Evolutionary conservation across 2,113 vertebrate genomes (phyloP), one percentile per base, ranked within the genome.

Genomic region (Athene noctua): DNA sequence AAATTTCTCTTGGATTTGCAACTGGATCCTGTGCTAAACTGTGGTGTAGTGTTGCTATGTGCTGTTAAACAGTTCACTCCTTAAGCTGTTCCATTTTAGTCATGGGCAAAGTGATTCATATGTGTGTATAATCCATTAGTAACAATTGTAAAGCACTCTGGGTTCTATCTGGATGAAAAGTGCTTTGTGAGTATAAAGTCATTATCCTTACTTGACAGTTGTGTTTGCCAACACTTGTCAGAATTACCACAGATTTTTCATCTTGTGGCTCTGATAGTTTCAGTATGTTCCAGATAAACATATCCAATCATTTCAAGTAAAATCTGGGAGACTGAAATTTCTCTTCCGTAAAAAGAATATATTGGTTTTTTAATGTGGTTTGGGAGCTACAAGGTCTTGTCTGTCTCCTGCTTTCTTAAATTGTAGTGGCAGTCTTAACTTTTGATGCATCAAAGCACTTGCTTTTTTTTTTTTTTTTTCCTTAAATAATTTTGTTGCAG

Each of bases 51-150:
- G 82, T 94, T 87, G 84, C 91, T 92, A 46, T 77, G 81, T 65
- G 75, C 90, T 94, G 90, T 91, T 96, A 80, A 91, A 73, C 57
- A 58, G 63, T 67, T 93, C 84, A 90, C 86, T 95, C 54, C 88
- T 92, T 90, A 90, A 95, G 74, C 79, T 86, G 80, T 92, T 85
- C 47, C 36, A 73, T 82, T 91, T 95, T 89, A 94, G 85, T 83
- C 80, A 89, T 86, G 91, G 89, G 65, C 57, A 51, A 74, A 91
- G 66, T 86, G 85, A 85, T 86, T 94, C 66, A 32, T 85, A 61
- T 66, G 89, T 97, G 96, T 95, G 96, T 77, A 97, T 97, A 97
- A 97, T 97, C 92, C 96, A 97, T 97, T 97, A 97, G 94, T 88
- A 96, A 93, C 96, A 95, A 94, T 95, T 96, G 94, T 93, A 90